phyloP scores from a whole-genome alignment of 2,888 invertebrate species.

The Mechanitis messenoides region DNA sequence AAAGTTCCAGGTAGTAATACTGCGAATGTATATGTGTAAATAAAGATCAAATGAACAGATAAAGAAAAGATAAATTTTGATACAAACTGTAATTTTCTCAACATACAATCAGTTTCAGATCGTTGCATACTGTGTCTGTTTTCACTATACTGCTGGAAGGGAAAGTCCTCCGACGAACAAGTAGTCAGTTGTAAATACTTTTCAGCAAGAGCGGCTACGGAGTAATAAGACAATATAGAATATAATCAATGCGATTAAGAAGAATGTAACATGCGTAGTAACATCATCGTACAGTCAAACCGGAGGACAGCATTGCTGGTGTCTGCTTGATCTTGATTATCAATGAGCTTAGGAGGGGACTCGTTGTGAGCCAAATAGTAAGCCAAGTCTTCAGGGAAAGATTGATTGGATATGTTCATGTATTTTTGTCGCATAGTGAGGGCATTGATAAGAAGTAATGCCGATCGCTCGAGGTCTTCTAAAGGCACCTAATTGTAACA shows the following conservation, averaged over 20 bases:
- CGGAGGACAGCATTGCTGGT: slow-evolving; percentile 77
- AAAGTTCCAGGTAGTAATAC: slow-evolving; percentile 27
- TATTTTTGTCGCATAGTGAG: slow-evolving; percentile 93
- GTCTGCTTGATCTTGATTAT: slow-evolving; percentile 44
- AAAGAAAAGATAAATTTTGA: too few species aligned
- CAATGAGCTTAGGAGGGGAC: slow-evolving; percentile 86
- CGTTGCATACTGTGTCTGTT: slow-evolving; percentile 25
- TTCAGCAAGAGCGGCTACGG: slow-evolving; percentile 39
- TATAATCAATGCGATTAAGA: too few species aligned
- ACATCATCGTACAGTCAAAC: slow-evolving; percentile 80
- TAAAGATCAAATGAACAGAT: background rate
- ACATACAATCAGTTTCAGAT: slow-evolving; percentile 35
- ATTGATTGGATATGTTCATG: slow-evolving; percentile 92
- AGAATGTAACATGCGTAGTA: background rate
- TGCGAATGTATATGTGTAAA: slow-evolving; percentile 11
- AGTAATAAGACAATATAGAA: background rate
- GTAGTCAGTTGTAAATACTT: slow-evolving; percentile 42
- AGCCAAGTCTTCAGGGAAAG: slow-evolving; percentile 85
- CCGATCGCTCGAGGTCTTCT: slow-evolving; percentile 94
- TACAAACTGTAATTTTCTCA: background rate
- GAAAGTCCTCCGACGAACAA: slow-evolving; percentile 45
- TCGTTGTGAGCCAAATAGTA: slow-evolving; percentile 84
- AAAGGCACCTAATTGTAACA: slow-evolving; percentile 84
- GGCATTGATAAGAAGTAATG: slow-evolving; percentile 91
- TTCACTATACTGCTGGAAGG: background rate